Evolutionary conservation across 2,888 invertebrate genomes (phyloP).

Genomic region (Thera britannica): DNA sequence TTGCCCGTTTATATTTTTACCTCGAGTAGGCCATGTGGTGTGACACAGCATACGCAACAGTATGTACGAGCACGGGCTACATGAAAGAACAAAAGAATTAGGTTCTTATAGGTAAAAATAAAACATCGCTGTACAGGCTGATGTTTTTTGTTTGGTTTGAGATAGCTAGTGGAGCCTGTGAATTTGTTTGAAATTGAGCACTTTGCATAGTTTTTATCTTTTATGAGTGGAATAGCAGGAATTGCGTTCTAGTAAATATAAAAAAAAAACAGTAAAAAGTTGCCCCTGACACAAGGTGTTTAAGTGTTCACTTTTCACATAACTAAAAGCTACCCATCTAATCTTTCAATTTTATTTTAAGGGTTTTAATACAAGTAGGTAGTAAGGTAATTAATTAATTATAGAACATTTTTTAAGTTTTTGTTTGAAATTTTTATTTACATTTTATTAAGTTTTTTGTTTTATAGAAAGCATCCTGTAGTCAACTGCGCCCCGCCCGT

Average conservation of each 20-base stretch:
- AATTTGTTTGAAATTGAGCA: background rate
- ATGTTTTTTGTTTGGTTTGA: background rate
- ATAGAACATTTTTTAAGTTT: too few species aligned
- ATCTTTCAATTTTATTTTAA: too few species aligned
- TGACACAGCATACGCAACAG: conserved; percentile 16
- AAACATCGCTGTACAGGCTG: conserved; percentile 6
- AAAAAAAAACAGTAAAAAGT: too few species aligned
- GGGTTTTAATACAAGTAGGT: too few species aligned
- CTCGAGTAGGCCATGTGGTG: conserved; percentile 72
- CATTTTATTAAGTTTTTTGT: too few species aligned
- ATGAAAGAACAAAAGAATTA: conserved; percentile 34
- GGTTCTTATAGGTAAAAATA: conserved; percentile 22
- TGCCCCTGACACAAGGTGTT: too few species aligned
- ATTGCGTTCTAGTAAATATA: too few species aligned
- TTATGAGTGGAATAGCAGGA: too few species aligned
- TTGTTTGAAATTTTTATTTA: too few species aligned
- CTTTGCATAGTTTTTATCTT: background rate
- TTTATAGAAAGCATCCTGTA: conserved; percentile 49
- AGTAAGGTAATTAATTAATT: too few species aligned
- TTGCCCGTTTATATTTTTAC: conserved; percentile 62
- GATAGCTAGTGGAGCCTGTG: background rate
- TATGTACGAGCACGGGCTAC: conserved; percentile 17
- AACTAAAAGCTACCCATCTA: too few species aligned
- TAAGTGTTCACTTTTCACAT: too few species aligned
- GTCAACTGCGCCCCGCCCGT: conserved; percentile 49